Evolutionary conservation across 2,888 invertebrate genomes (phyloP).

Genomic region (Odontocerum albicorne): DNA sequence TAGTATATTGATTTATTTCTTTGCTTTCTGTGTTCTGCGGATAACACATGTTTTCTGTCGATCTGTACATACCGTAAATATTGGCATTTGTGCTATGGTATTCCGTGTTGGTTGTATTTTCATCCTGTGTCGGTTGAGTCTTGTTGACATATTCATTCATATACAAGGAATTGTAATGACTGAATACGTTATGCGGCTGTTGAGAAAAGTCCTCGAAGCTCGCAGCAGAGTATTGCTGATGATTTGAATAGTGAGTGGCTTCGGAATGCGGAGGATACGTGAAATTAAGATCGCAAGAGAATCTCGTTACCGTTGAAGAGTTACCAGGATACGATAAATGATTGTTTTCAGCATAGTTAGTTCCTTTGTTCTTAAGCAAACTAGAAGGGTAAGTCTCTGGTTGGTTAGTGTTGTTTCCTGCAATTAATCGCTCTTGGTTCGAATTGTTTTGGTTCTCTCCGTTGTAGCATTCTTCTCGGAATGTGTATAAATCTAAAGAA

Average conservation of each 20-base stretch:
- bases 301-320: conserved; percentile 39
- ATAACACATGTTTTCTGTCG: conserved; percentile 45
- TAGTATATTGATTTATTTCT: conserved; percentile 62
- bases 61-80: conserved; percentile 46
- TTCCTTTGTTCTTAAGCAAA: conserved; percentile 52
- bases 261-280: conserved; percentile 46
- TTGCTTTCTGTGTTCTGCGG: conserved; percentile 55
- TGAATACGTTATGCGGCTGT: conserved; percentile 55
- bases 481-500: conserved; percentile 62
- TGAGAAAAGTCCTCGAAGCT: conserved; percentile 60
- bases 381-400: conserved; percentile 49
- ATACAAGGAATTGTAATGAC: conserved; percentile 56
- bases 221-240: conserved; percentile 56
- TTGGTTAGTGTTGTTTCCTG: not conserved
- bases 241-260: conserved; percentile 48
- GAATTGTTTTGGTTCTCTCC: conserved; percentile 48
- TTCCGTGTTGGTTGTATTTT: conserved; percentile 37
- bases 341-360: conserved; percentile 44
- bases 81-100: conserved; percentile 42
- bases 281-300: conserved; percentile 55
- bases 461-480: conserved; percentile 62
- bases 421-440: conserved; percentile 36
- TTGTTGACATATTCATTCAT: conserved; percentile 46
- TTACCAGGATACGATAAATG: conserved; percentile 31
- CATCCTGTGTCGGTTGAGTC: conserved; percentile 44